Percentiles rank a stretch among this genome's conserved stretches.
Evolutionary conservation across 2,113 vertebrate genomes (phyloP).

Genomic region (Phalacrocorax pelagicus): DNA sequence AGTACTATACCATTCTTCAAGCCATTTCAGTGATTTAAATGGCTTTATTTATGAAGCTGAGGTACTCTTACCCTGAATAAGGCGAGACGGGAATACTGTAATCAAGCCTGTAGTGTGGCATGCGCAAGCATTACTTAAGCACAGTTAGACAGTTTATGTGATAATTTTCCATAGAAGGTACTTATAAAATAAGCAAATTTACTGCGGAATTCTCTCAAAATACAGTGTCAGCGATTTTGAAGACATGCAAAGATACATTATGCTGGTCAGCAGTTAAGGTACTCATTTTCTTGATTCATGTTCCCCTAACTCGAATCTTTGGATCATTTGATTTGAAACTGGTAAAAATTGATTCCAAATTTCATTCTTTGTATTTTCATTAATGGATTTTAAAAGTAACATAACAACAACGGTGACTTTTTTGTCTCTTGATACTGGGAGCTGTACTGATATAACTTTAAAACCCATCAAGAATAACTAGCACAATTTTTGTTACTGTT

Average conservation of each 20-base stretch:
- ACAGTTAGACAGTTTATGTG: neutral
- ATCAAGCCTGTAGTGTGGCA: neutral
- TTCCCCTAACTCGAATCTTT: neutral
- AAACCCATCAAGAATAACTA: neutral
- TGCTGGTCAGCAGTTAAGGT: neutral
- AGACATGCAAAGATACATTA: neutral
- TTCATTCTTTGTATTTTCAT: neutral
- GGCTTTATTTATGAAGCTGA: neutral
- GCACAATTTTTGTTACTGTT: neutral
- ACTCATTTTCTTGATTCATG: neutral
- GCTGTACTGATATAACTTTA: neutral
- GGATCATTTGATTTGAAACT: neutral
- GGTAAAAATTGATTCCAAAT: neutral
- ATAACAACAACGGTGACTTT: neutral
- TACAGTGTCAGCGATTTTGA: neutral
- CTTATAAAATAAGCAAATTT: neutral
- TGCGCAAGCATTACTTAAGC: neutral
- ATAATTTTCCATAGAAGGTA: neutral
- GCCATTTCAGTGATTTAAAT: neutral
- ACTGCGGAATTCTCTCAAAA: neutral
- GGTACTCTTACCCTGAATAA: neutral
- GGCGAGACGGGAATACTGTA: neutral
- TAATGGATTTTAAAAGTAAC: neutral
- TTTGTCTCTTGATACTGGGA: neutral
- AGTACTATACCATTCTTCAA: neutral